phyloP scores from a whole-genome alignment of 2,888 invertebrate species.

The Leptogaster cylindrica region DNA sequence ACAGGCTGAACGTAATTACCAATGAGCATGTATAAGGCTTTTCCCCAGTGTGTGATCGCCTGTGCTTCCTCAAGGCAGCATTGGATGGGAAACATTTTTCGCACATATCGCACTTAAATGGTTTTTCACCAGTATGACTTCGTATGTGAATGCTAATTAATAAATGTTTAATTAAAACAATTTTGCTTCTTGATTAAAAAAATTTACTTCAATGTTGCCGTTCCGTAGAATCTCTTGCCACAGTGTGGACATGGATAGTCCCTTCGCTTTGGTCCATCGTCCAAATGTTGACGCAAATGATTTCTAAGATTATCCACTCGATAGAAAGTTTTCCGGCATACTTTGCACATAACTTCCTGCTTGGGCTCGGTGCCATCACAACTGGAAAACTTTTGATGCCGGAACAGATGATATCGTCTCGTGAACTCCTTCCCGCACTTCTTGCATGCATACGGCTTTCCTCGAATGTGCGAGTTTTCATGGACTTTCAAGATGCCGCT shows the following conservation, averaged over 20 bases:
- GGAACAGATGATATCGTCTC: constrained; percentile 75
- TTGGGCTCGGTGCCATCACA: constrained; percentile 55
- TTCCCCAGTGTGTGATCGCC: constrained; percentile 68
- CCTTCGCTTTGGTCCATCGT: constrained; percentile 66
- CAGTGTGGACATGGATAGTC: constrained; percentile 70
- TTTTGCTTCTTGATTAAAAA: background rate
- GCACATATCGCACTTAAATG: constrained; percentile 76
- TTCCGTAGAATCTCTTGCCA: constrained; percentile 70
- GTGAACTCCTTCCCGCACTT: constrained; percentile 76
- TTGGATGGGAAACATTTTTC: constrained; percentile 75
- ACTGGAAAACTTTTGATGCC: constrained; percentile 58
- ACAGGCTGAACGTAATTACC: constrained; percentile 58
- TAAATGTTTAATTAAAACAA: constrained; percentile 5
- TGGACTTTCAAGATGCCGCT: constrained; percentile 70
- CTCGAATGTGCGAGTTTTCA: constrained; percentile 68
- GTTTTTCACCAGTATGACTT: constrained; percentile 71
- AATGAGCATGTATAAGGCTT: constrained; percentile 72
- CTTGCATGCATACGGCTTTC: constrained; percentile 69
- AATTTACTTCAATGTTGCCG: constrained; percentile 64
- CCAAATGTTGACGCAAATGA: constrained; percentile 73
- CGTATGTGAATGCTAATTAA: constrained; percentile 68
- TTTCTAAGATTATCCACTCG: constrained; percentile 75
- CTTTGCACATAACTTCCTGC: constrained; percentile 59
- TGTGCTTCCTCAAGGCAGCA: constrained; percentile 78
- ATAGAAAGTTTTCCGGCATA: constrained; percentile 59